Base-by-base conservation (phyloP, 2,888 invertebrate genomes). In the Malthinus flaveolus region DNA sequence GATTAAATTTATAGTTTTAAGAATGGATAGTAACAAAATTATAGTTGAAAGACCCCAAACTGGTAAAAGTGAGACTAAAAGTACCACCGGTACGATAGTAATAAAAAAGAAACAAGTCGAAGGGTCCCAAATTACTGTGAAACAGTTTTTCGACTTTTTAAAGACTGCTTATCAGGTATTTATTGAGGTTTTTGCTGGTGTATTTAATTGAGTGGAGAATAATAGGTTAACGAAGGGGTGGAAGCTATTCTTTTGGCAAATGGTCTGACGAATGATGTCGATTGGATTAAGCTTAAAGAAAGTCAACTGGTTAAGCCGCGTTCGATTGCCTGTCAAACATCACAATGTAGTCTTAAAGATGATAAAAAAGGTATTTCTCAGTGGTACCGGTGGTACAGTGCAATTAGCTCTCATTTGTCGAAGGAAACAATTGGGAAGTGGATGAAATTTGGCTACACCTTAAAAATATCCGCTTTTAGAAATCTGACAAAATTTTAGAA, bases 101-200 rank as follows among this genome's bases (percentile, higher is more conserved):
- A 23, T 23, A 3, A 23, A 23, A 23, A 23, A 42, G 7, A 42
- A 42, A 42, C 9, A n/a, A 6, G 1, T 8, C 8, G 12, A 39
- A 42, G 73, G 72, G 54, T 80, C 84, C 0, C 86, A 88, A 75
- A 85, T 89, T 47, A 85, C 88, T 0, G 84, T 88, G 6, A 84
- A 85, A 74, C 85, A 87, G 68, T 89, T 89, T 71, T 84, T 89
- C 67, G 87, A 88, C 71, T 88, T 88, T 71, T 83, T 89, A 80
- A 85, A 85, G 73, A 87, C 87, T 6, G 88, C 89, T 0, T 89
- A 89, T 75, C 87, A 88, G 79, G 85, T 89, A 60, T 11, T 37
- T 10, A 4, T 42, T 37, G 10, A 15, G 10, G 7, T 39, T 34
- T 7, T 7, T 13, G 32, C 4, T 8, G 7, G n/a, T 6, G 13